Conservation (phyloP, 2,888 invertebrate genomes). For the Hirtodrosophila trivittata region DNA sequence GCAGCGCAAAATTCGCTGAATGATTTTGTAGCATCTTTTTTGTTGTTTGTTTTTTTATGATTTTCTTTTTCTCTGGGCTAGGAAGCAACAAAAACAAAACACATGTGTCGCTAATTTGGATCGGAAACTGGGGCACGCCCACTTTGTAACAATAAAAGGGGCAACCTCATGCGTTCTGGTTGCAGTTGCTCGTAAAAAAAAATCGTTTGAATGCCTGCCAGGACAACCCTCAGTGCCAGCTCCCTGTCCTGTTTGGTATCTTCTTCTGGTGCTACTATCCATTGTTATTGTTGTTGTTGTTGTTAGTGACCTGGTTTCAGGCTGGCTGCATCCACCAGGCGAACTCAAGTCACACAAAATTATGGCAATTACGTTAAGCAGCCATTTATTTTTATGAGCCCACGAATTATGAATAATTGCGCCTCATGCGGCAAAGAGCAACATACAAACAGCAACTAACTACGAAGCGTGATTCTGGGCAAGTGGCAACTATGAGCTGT, state of each 20-base stretch:
- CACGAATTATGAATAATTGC: slow-evolving; percentile 77
- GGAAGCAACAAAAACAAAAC: slow-evolving; percentile 35
- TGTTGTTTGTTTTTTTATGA: slow-evolving; percentile 9
- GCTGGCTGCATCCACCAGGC: slow-evolving; percentile 30
- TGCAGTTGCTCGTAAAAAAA: slow-evolving; percentile 43
- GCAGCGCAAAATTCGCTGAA: slow-evolving; percentile 55
- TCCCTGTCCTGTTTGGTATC: not conserved
- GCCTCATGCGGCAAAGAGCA: slow-evolving; percentile 22
- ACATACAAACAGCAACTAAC: slow-evolving; percentile 8
- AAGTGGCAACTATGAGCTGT: not conserved
- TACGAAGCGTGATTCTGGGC: slow-evolving; percentile 12
- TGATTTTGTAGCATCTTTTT: slow-evolving; percentile 21
- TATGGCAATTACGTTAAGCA: slow-evolving; percentile 78
- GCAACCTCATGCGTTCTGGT: not conserved
- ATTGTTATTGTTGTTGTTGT: slow-evolving; percentile 17
- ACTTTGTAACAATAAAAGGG: slow-evolving; percentile 15
- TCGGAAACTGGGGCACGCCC: slow-evolving; percentile 56
- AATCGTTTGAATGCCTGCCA: slow-evolving; percentile 31
- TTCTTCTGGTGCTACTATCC: slow-evolving; percentile 7
- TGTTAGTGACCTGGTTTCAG: slow-evolving; percentile 18
- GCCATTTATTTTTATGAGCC: slow-evolving; percentile 78
- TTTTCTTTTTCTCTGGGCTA: slow-evolving; percentile 11
- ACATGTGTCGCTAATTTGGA: slow-evolving; percentile 72
- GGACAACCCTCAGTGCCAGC: slow-evolving; percentile 33
- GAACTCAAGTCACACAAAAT: slow-evolving; percentile 74